Conservation (phyloP, 2,113 vertebrate species). For the Sclerurus mexicanus region DNA sequence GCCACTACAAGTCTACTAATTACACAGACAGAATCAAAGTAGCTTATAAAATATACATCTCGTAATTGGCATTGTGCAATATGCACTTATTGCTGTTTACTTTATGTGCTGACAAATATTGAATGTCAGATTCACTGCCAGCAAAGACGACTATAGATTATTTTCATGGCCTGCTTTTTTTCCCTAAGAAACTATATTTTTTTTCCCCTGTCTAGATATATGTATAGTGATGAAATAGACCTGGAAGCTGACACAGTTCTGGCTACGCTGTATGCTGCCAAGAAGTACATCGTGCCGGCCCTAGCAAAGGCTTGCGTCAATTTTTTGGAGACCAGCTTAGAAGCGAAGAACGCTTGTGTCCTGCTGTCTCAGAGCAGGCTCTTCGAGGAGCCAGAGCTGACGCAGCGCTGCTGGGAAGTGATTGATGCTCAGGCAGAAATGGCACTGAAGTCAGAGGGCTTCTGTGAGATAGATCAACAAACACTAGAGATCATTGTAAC, state of each 20-base stretch:
- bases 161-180: not conserved
- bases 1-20: slow-evolving; percentile 58
- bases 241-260: slow-evolving; percentile 96
- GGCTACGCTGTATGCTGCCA: slow-evolving; percentile 93
- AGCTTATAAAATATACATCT: slow-evolving; percentile 65
- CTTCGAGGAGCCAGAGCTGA: slow-evolving; percentile 95
- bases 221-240: slow-evolving; percentile 97
- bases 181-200: not conserved
- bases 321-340: slow-evolving; percentile 95
- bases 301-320: slow-evolving; percentile 92
- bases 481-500: slow-evolving; percentile 91
- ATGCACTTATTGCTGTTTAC: not conserved
- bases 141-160: not conserved
- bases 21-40: slow-evolving; percentile 45
- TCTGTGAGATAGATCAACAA: slow-evolving; percentile 91
- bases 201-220: slow-evolving; percentile 77
- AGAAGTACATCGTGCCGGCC: slow-evolving; percentile 95
- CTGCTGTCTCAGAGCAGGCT: slow-evolving; percentile 96
- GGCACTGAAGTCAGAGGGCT: slow-evolving; percentile 90
- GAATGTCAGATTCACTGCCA: not conserved
- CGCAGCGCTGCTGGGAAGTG: slow-evolving; percentile 96
- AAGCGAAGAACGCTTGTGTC: slow-evolving; percentile 93
- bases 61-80: slow-evolving; percentile 16
- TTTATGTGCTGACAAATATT: slow-evolving; percentile 26
- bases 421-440: slow-evolving; percentile 97